Evolutionary conservation across 2,888 invertebrate genomes (phyloP), one percentile per base, ranked within the genome.

Genomic region (Nowickia ferox): DNA sequence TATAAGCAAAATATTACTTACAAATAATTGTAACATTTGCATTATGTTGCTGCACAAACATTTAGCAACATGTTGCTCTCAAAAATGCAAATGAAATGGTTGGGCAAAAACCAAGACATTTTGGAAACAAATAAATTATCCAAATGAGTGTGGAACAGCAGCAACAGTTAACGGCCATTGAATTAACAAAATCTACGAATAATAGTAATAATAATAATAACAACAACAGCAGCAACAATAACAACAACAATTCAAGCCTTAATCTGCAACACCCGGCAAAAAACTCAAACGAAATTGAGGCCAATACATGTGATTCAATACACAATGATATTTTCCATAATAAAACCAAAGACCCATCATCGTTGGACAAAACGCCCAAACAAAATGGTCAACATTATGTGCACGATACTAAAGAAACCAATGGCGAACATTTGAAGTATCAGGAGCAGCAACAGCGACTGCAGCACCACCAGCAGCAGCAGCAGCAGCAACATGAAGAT

Each of bases 351-450:
- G 83, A 83, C 51, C 51, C 71, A 11, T 30, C 57, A 44, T 10
- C 22, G 22, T 15, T 40, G 22, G 63, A 75, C 38, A 75, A 42
- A 59, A 17, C 71, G 8, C 1, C 72, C 38, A 87, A 88, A 74
- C 89, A 89, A 81, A 89, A 89, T 87, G 88, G 89, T 51, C 88
- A 88, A 80, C 86, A 84, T 77, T 68, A 82, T 63, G 53, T 51
- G 13, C 66, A 65, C n/a, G 80, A 79, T 6, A 22, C 38, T 13
- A 80, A 76, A 44, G 87, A 86, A 61, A 80, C 84, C 19, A 79
- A 79, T 84, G 86, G 87, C 38, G 77, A 80, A 44, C 72, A 76
- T 63, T 53, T 83, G 9, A 86, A 86, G 63, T 61, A 44, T 48
- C 86, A 86, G 48, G 84, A 87, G 13, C 83, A 86, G 57, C 75